Conservation (phyloP, 2,797 vertebrate species). For the Argya squamiceps region DNA sequence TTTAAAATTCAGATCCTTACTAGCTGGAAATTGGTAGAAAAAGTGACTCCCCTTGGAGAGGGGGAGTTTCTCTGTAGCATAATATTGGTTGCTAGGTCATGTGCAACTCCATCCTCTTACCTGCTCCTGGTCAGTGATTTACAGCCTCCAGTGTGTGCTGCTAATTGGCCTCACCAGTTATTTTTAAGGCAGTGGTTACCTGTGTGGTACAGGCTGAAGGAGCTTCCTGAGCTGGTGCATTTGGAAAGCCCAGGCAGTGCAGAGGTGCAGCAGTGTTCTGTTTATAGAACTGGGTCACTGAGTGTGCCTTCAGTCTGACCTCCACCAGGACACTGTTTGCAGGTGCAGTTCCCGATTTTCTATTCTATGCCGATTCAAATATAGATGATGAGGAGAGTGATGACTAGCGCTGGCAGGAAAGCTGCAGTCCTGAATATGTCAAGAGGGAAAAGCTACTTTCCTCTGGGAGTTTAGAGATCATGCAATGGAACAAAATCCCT, state of each 20-base stretch:
- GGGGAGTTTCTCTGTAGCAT: not conserved
- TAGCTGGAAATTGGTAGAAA: not conserved
- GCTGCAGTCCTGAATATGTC: not conserved
- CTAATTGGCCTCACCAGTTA: not conserved
- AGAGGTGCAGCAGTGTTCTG: not conserved
- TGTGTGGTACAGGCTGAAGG: not conserved
- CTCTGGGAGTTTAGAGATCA: not conserved
- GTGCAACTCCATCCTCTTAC: not conserved
- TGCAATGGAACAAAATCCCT: not conserved
- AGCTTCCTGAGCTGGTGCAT: not conserved
- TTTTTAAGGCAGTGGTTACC: not conserved
- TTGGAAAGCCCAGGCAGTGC: not conserved
- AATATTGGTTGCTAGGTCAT: not conserved
- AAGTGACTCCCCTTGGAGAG: not conserved
- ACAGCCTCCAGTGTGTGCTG: not conserved
- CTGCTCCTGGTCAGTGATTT: not conserved
- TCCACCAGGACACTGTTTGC: not conserved
- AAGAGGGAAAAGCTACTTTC: not conserved
- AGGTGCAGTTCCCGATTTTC: not conserved
- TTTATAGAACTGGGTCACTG: slow-evolving; percentile 35
- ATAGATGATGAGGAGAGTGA: not conserved
- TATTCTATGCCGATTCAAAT: not conserved
- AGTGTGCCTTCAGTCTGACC: not conserved
- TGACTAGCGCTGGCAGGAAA: not conserved
- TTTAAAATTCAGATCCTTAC: not conserved